Percentiles rank a stretch among this genome's conserved stretches.
Evolutionary conservation across 1,140 invertebrate genomes (phyloP).

Genomic region (Lasioglossum albipes): DNA sequence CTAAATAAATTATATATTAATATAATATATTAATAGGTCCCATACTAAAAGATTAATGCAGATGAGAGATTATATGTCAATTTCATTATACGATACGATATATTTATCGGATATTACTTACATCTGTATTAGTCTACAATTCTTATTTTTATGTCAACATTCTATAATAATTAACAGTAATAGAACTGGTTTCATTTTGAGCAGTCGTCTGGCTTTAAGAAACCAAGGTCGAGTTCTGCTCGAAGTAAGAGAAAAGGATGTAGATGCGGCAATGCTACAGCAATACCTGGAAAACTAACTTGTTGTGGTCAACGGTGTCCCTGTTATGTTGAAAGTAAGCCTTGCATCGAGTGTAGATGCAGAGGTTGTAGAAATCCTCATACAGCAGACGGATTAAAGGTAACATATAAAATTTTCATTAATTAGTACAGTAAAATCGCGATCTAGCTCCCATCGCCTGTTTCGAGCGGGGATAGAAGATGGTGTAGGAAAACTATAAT

Average conservation of each 20-base stretch:
- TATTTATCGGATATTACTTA: background rate
- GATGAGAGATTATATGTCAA: conserved; percentile 19
- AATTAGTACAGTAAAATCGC: background rate
- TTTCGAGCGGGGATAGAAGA: no score
- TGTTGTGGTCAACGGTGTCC: conserved; percentile 96
- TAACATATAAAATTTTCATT: conserved; percentile 67
- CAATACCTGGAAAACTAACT: conserved; percentile 92
- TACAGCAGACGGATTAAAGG: conserved; percentile 88
- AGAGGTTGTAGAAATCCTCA: conserved; percentile 95
- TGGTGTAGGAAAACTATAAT: no score
- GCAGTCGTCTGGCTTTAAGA: conserved; percentile 76
- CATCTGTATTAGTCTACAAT: conserved; percentile 59
- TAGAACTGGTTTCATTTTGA: conserved; percentile 30
- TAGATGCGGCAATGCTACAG: conserved; percentile 93
- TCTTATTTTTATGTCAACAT: conserved; percentile 8
- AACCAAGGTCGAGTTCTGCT: conserved; percentile 75
- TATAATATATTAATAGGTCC: conserved; percentile 43
- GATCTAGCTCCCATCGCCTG: no score
- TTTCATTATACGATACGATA: background rate
- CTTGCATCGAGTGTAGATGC: conserved; percentile 93
- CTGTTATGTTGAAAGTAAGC: conserved; percentile 93
- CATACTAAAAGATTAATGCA: conserved; percentile 63
- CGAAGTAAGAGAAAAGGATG: conserved; percentile 87
- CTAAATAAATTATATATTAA: conserved; percentile 39
- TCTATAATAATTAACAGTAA: conserved; percentile 14